phyloP scores from a whole-genome alignment of 1,140 invertebrate species.

The Drosophila lacertosa region DNA sequence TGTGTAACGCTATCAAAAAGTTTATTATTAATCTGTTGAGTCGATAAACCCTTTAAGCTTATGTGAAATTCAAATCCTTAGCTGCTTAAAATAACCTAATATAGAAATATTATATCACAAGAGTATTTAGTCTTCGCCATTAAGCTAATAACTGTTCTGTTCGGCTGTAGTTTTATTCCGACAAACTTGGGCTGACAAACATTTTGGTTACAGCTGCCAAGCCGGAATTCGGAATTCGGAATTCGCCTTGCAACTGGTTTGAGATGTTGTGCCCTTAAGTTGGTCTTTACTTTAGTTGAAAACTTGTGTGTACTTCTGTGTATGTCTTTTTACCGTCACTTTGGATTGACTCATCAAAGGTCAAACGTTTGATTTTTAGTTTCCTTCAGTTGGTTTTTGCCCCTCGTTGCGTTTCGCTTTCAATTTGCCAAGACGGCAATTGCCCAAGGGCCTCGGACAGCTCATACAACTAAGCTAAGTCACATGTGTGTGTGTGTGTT shows the following conservation, averaged over 20 bases:
- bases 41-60: no score
- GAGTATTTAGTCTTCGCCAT: no score
- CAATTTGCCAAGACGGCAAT: slow-evolving; percentile 72
- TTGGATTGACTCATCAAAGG: slow-evolving; percentile 74
- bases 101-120: no score
- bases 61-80: no score
- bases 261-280: slow-evolving; percentile 16
- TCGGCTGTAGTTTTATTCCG: slow-evolving; percentile 16
- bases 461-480: slow-evolving; percentile 22
- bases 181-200: slow-evolving; percentile 66
- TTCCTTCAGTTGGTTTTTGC: slow-evolving; percentile 22
- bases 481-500: slow-evolving; percentile 18
- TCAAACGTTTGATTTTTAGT: slow-evolving; percentile 61
- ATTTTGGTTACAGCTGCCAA: slow-evolving; percentile 57
- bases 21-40: no score
- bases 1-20: no score
- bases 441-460: slow-evolving; percentile 60
- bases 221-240: slow-evolving; percentile 56
- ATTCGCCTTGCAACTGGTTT: slow-evolving; percentile 32
- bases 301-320: slow-evolving; percentile 4
- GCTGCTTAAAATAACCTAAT: no score
- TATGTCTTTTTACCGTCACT: slow-evolving; percentile 31
- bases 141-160: neutral
- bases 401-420: slow-evolving; percentile 56
- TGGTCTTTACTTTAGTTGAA: slow-evolving; percentile 26